These are phyloP conservation scores for Leptothorax acervorum DNA, from an alignment of 2,888 invertebrate species.

Conservation along the genomic window DNA sequence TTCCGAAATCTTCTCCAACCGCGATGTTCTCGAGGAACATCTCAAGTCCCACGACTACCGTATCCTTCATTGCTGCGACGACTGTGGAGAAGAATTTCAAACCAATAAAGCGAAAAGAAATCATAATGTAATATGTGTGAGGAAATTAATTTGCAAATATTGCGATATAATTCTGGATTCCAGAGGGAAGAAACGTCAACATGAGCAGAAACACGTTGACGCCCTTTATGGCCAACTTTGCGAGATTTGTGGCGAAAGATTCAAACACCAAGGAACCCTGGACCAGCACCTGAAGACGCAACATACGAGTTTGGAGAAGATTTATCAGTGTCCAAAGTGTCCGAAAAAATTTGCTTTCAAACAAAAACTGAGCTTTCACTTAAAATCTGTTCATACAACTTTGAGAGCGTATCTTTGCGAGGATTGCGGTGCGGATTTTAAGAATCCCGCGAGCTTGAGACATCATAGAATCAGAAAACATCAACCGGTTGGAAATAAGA, in stretches of 20 bases:
- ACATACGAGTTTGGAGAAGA: conserved; percentile 84
- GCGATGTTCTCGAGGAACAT: conserved; percentile 81
- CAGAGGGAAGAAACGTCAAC: conserved; percentile 83
- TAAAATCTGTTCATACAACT: conserved; percentile 84
- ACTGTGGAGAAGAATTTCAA: conserved; percentile 81
- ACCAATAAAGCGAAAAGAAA: conserved; percentile 81
- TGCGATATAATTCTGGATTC: conserved; percentile 81
- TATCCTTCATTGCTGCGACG: conserved; percentile 82
- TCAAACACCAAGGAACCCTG: conserved; percentile 84
- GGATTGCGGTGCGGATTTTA: conserved; percentile 84
- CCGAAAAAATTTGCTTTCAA: conserved; percentile 84
- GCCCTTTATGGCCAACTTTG: conserved; percentile 82
- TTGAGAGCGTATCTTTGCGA: conserved; percentile 82
- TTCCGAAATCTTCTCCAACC: conserved; percentile 76
- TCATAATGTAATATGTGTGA: conserved; percentile 80
- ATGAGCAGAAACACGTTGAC: conserved; percentile 84
- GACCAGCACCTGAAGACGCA: conserved; percentile 83
- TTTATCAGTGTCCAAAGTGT: conserved; percentile 83
- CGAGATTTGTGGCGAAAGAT: conserved; percentile 83
- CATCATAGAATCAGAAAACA: conserved; percentile 84
- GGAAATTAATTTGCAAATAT: conserved; percentile 82
- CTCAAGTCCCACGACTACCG: conserved; percentile 82
- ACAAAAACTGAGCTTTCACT: conserved; percentile 83
- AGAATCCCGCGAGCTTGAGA: conserved; percentile 83
- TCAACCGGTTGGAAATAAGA: conserved; percentile 81